Conservation (phyloP, 1,140 invertebrate species). For the Trachymyrmex septentrionalis region DNA sequence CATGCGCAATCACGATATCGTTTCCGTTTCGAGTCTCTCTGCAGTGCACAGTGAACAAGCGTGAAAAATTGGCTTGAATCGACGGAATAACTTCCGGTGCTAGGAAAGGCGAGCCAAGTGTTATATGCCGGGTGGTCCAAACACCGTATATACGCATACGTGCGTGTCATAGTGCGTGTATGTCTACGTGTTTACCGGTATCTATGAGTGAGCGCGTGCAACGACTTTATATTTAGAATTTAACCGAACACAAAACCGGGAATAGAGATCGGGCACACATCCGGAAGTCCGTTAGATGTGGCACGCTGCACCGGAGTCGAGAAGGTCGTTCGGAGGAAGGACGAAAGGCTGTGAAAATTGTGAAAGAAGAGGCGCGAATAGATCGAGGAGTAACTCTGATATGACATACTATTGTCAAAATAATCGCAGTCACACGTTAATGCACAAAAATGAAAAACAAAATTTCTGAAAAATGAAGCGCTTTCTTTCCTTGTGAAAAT, state of each 20-base stretch:
- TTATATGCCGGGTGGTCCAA: conserved; percentile 10
- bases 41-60: conserved; percentile 57
- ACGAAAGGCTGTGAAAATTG: not conserved
- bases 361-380: not conserved
- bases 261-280: conserved; percentile 68
- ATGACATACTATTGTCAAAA: too few species aligned
- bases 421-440: not conserved
- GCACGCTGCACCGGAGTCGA: not conserved
- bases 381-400: not conserved
- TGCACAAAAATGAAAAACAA: not conserved
- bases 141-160: not conserved
- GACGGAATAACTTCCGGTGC: conserved; percentile 69
- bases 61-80: conserved; percentile 72
- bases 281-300: conserved; percentile 48
- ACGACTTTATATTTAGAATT: conserved; percentile 71
- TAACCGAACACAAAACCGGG: conserved; percentile 63
- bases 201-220: not conserved
- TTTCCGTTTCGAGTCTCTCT: conserved; percentile 19
- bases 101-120: conserved; percentile 8
- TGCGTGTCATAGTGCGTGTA: too few species aligned
- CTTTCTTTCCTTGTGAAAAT: not conserved
- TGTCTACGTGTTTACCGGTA: too few species aligned
- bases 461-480: not conserved
- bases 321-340: not conserved
- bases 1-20: too few species aligned